Percentiles rank a stretch among this genome's conserved stretches.
These are phyloP conservation scores for Patella depressa DNA, from an alignment of 2,888 invertebrate species.

Conservation along the genomic window DNA sequence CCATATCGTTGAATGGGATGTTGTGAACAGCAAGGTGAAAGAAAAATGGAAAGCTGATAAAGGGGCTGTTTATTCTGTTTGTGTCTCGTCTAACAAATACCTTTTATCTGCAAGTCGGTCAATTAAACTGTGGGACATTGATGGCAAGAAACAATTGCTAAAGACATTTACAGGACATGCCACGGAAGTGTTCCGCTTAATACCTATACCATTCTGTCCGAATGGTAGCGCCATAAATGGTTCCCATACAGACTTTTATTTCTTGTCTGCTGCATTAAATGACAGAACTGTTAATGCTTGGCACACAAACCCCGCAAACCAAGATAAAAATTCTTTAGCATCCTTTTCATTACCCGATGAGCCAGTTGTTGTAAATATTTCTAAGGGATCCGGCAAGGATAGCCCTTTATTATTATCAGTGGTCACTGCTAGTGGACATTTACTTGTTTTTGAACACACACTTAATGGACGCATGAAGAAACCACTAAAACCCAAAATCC, in stretches of 20 bases:
- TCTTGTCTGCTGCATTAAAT: conserved; percentile 65
- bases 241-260: conserved; percentile 55
- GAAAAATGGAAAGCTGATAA: conserved; percentile 80
- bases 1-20: conserved; percentile 71
- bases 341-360: conserved; percentile 66
- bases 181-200: conserved; percentile 63
- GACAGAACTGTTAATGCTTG: conserved; percentile 68
- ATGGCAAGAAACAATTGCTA: conserved; percentile 64
- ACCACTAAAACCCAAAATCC: conserved; percentile 60
- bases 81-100: conserved; percentile 74
- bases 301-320: conserved; percentile 26
- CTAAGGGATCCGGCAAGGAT: conserved; percentile 17
- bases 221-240: conserved; percentile 16
- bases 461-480: conserved; percentile 79
- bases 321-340: conserved; percentile 58
- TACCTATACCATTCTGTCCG: conserved; percentile 45
- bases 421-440: conserved; percentile 82
- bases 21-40: conserved; percentile 66
- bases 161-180: conserved; percentile 69
- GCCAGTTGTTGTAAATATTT: conserved; percentile 55
- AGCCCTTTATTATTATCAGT: conserved; percentile 69
- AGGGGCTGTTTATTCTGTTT: conserved; percentile 72
- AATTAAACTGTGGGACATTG: conserved; percentile 79
- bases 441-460: conserved; percentile 84
- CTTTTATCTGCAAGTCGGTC: conserved; percentile 70